These are phyloP conservation scores for Maconellicoccus hirsutus DNA, from an alignment of 1,140 invertebrate species.

Conservation along the genomic window DNA sequence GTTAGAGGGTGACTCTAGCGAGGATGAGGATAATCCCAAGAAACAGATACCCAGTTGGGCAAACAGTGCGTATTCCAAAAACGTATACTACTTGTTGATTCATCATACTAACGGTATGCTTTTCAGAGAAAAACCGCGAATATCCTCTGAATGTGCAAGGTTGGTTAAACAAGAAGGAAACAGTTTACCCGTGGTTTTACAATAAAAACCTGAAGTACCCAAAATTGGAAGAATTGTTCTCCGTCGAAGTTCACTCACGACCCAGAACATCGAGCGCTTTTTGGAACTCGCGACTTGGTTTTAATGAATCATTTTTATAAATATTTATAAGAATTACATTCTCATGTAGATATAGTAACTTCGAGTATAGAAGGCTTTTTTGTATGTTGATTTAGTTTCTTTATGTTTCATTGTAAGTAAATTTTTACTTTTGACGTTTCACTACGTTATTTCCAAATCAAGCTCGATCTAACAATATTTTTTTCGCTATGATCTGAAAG, in stretches of 20 bases:
- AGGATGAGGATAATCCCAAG: slow-evolving; percentile 3
- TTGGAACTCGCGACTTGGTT: not conserved
- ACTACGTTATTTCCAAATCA: too few relatives aligned
- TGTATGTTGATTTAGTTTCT: too few relatives aligned
- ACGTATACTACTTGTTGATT: too few relatives aligned
- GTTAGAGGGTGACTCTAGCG: not conserved
- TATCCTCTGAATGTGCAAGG: not conserved
- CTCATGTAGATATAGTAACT: not conserved
- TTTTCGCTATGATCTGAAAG: too few relatives aligned
- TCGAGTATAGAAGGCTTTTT: too few relatives aligned
- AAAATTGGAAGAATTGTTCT: slow-evolving; percentile 11
- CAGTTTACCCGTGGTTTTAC: slow-evolving; percentile 6
- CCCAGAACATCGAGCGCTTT: slow-evolving; percentile 2
- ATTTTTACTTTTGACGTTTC: too few relatives aligned
- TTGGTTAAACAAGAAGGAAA: not conserved
- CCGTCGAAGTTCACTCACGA: not conserved
- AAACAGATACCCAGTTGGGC: not conserved
- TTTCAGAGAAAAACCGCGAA: slow-evolving; percentile 1
- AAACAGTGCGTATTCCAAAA: not conserved
- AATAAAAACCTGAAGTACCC: slow-evolving; percentile 11
- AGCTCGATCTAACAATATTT: too few relatives aligned
- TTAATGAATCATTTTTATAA: slow-evolving; percentile 12
- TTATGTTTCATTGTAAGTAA: too few relatives aligned
- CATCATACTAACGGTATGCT: not conserved
- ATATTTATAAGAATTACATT: too few relatives aligned